Percentiles rank a stretch among this genome's conserved stretches.
Conservation (phyloP, 1,140 invertebrate genomes). For the Zaprionus gabonicus region DNA sequence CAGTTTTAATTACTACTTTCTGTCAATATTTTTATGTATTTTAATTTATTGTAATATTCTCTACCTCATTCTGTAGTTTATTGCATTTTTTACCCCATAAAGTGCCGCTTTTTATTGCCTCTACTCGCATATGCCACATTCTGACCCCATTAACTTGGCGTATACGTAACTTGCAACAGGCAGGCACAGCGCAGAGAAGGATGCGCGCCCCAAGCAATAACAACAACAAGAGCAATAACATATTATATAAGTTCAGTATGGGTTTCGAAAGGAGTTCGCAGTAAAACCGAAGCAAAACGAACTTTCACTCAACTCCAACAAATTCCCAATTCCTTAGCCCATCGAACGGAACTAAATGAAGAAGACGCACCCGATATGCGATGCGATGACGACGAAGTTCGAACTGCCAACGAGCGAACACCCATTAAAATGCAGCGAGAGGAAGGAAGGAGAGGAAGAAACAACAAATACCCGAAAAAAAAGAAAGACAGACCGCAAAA, state of each 20-base stretch:
- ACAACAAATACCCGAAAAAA: conserved; percentile 5
- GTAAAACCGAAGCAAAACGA: conserved; percentile 34
- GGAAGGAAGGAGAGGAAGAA: background rate
- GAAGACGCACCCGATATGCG: background rate
- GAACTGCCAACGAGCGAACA: conserved; percentile 14
- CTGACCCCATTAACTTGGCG: conserved; percentile 38
- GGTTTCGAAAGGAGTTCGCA: conserved; percentile 56
- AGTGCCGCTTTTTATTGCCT: conserved; percentile 16
- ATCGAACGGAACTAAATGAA: conserved; percentile 65
- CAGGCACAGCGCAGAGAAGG: conserved; percentile 50
- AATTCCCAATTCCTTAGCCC: conserved; percentile 60
- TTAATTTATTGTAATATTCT: background rate
- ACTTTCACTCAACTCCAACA: conserved; percentile 59
- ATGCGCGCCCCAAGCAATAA: conserved; percentile 32
- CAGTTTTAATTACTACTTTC: background rate
- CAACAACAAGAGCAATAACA: conserved; percentile 5
- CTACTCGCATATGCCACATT: conserved; percentile 22
- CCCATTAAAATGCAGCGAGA: conserved; percentile 62
- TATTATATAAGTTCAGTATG: conserved; percentile 55
- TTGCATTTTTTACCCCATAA: conserved; percentile 7
- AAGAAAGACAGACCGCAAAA: conserved; percentile 38
- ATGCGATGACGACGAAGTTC: background rate
- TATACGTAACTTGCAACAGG: conserved; percentile 65
- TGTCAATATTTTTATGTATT: background rate
- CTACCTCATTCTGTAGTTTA: background rate